Percentiles rank a stretch among this genome's conserved stretches.
Evolutionary conservation across 1,140 invertebrate genomes (phyloP).

Genomic region (Orussus abietinus): DNA sequence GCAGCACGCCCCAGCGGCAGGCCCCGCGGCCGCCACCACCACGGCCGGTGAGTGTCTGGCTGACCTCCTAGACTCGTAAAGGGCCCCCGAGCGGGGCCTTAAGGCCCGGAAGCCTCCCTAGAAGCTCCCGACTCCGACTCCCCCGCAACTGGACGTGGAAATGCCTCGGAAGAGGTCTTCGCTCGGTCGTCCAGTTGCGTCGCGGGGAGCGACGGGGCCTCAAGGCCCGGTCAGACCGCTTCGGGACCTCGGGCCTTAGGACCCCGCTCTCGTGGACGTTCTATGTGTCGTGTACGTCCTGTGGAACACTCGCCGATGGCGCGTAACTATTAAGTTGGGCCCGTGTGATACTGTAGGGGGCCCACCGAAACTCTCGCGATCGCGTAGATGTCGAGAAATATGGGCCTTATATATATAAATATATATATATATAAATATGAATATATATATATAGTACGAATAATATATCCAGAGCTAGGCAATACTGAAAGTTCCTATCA

Average conservation of each 20-base stretch:
- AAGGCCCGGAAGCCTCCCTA: too few species aligned
- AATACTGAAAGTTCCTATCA: slow-evolving; percentile 56
- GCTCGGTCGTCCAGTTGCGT: too few species aligned
- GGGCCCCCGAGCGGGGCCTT: slow-evolving; percentile 10
- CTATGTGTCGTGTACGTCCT: too few species aligned
- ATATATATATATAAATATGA: slow-evolving; percentile 29
- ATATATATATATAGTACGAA: slow-evolving; percentile 35
- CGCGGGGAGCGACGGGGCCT: too few species aligned
- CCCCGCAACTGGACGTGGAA: too few species aligned
- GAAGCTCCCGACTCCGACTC: too few species aligned
- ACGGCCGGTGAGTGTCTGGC: slow-evolving; percentile 53
- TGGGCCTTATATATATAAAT: slow-evolving; percentile 18
- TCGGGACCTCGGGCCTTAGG: too few species aligned
- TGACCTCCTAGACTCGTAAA: slow-evolving; percentile 50
- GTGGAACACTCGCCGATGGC: too few species aligned
- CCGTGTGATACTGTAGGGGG: slow-evolving; percentile 52
- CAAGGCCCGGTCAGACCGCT: too few species aligned
- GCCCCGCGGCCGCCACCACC: slow-evolving; percentile 42
- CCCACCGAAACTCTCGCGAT: slow-evolving; percentile 31
- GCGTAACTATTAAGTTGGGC: slow-evolving; percentile 34
- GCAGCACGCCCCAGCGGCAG: slow-evolving; percentile 34
- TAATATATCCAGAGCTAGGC: slow-evolving; percentile 51
- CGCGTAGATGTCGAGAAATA: slow-evolving; percentile 22
- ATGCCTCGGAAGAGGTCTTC: too few species aligned
- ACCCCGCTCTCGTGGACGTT: too few species aligned